phyloP scores from a whole-genome alignment of 2,113 vertebrate species.

The Motacilla tschutschensis region DNA sequence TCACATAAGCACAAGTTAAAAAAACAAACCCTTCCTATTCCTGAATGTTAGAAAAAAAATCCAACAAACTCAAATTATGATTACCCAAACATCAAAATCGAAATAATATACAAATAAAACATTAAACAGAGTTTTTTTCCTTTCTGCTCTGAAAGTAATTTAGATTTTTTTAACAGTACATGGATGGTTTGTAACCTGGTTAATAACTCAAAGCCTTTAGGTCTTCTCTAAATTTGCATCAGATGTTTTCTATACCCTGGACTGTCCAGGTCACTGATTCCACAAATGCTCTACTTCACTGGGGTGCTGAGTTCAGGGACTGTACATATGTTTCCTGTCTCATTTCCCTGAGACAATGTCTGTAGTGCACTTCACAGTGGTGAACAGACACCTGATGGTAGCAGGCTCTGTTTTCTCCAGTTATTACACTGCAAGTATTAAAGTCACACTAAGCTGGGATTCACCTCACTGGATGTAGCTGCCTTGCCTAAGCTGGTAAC shows the following conservation, averaged over 20 bases:
- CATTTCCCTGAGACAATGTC: neutral
- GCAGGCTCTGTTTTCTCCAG: neutral
- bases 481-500: neutral
- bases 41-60: neutral
- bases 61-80: neutral
- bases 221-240: neutral
- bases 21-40: neutral
- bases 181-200: neutral
- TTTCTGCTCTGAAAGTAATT: neutral
- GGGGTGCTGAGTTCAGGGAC: neutral
- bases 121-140: neutral
- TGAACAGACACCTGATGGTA: neutral
- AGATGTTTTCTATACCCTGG: neutral
- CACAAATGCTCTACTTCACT: neutral
- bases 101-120: neutral
- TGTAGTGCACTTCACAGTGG: neutral
- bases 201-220: neutral
- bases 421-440: neutral
- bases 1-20: neutral
- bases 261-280: neutral
- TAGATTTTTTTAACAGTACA: neutral
- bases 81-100: neutral
- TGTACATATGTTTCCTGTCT: neutral
- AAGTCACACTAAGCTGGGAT: neutral
- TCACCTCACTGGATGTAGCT: neutral